Percentiles rank a stretch among this genome's conserved stretches.
These are phyloP conservation scores for Neolamprologus longior DNA, from an alignment of 2,113 vertebrate species.

Conservation along the genomic window DNA sequence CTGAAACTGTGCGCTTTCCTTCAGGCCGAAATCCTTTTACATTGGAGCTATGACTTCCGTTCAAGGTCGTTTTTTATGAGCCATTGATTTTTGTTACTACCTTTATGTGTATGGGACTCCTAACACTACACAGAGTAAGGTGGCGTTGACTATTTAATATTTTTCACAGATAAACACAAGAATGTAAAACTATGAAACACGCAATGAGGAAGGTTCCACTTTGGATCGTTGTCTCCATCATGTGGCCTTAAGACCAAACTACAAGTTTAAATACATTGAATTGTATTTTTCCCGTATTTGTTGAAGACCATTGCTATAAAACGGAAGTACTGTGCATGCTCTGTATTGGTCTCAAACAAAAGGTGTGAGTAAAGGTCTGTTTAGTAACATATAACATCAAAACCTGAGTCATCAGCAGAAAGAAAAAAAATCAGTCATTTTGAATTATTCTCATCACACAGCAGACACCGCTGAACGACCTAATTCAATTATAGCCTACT, in stretches of 20 bases:
- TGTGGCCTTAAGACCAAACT: not conserved
- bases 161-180: not conserved
- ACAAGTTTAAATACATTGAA: not conserved
- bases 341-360: not conserved
- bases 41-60: not conserved
- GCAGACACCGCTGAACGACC: accelerated
- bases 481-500: not conserved
- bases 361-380: not conserved
- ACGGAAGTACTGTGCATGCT: not conserved
- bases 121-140: not conserved
- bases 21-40: not conserved
- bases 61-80: not conserved
- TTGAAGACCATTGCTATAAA: not conserved
- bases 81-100: accelerated
- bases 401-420: not conserved
- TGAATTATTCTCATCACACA: not conserved
- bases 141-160: accelerated
- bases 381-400: not conserved
- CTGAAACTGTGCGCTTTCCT: not conserved
- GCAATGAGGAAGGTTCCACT: not conserved
- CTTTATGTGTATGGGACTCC: not conserved
- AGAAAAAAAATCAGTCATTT: not conserved
- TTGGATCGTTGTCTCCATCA: slow-evolving; percentile 7
- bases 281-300: not conserved
- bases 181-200: not conserved